A percentile compares a stretch with the other conserved stretches of the same genome.
phyloP scores from a whole-genome alignment of 2,888 invertebrate species.

The Elysia crispata region DNA sequence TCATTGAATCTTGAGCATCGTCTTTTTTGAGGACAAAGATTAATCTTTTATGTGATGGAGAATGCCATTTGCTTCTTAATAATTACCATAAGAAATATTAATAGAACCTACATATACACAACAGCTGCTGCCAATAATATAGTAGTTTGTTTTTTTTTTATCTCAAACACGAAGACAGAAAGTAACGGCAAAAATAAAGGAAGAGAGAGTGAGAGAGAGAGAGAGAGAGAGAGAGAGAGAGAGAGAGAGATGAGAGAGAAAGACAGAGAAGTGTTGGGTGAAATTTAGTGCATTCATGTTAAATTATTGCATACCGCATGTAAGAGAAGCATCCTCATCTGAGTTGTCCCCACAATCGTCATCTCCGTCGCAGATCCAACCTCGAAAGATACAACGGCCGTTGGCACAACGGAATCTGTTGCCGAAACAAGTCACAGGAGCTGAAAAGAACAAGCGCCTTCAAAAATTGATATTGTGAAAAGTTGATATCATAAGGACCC shows the following conservation, averaged over 20 bases:
- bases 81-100: too few relatives aligned
- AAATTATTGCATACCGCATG: constrained; percentile 65
- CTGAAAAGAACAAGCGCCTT: too few relatives aligned
- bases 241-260: not conserved
- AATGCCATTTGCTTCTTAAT: too few relatives aligned
- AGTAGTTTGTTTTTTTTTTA: too few relatives aligned
- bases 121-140: too few relatives aligned
- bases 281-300: not conserved
- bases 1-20: too few relatives aligned
- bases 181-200: not conserved
- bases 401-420: constrained; percentile 75
- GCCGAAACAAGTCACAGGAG: constrained; percentile 61
- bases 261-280: not conserved
- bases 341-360: constrained; percentile 92
- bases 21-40: too few relatives aligned
- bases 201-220: constrained; percentile 2
- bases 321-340: constrained; percentile 85
- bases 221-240: constrained; percentile 18
- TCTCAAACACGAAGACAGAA: not conserved
- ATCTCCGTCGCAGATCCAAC: constrained; percentile 88
- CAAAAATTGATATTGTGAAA: too few relatives aligned
- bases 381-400: constrained; percentile 86
- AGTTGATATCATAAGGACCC: too few relatives aligned
- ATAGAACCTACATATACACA: too few relatives aligned
- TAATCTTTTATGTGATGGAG: too few relatives aligned